Conservation (phyloP, 2,888 invertebrate genomes). For the Parnassius glacialis region DNA sequence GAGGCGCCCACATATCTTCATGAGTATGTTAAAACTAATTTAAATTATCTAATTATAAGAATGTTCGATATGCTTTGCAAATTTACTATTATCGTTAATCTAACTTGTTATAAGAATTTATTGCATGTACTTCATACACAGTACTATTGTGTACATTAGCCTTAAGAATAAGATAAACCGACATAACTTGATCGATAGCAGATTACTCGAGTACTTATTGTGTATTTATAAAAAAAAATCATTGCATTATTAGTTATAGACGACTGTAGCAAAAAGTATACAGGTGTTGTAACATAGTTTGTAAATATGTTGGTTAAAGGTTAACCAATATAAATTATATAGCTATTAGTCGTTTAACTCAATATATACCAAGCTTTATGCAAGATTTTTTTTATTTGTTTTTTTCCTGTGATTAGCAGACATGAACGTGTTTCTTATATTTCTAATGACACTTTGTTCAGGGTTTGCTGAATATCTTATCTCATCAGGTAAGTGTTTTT, state of each 20-base stretch:
- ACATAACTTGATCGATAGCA: conserved; percentile 15
- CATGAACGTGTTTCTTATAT: conserved; percentile 54
- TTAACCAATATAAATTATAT: conserved; percentile 4
- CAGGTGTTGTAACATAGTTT: conserved; percentile 2
- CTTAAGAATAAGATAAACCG: conserved; percentile 15
- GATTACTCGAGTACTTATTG: conserved; percentile 11
- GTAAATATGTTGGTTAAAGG: conserved; percentile 8
- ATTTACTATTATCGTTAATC: conserved; percentile 8
- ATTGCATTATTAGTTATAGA: conserved; percentile 10
- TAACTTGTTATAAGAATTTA: conserved; percentile 1
- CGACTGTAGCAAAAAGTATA: conserved; percentile 4
- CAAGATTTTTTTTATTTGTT: conserved; percentile 39
- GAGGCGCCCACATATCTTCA: too few relatives aligned
- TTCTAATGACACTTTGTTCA: conserved; percentile 43
- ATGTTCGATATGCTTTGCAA: not conserved
- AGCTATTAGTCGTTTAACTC: not conserved
- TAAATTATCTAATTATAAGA: not conserved
- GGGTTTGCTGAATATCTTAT: conserved; percentile 47
- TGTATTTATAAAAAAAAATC: conserved; percentile 15
- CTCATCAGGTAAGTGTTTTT: conserved; percentile 49
- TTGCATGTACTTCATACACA: not conserved
- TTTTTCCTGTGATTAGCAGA: conserved; percentile 35
- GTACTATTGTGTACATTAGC: conserved; percentile 7
- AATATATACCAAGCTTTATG: not conserved
- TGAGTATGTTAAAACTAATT: not conserved